Evolutionary conservation across 2,113 vertebrate genomes (phyloP).

Genomic region (Recurvirostra avosetta): DNA sequence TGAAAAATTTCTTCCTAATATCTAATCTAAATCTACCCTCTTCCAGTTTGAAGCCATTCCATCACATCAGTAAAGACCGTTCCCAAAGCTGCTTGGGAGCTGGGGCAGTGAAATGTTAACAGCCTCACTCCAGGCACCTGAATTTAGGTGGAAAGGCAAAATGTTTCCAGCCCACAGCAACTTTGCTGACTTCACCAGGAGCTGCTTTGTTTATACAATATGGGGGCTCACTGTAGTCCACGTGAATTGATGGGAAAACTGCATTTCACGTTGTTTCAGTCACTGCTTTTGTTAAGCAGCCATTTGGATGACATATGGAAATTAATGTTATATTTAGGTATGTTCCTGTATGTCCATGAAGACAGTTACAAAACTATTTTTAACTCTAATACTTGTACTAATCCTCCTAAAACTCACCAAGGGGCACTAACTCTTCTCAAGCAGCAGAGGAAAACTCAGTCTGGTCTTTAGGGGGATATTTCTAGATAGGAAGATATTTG

Average conservation of each 20-base stretch:
- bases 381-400: constrained; percentile 14
- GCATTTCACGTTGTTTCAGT: not conserved
- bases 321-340: constrained; percentile 40
- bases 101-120: not conserved
- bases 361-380: constrained; percentile 36
- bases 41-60: too few relatives aligned
- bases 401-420: constrained; percentile 41
- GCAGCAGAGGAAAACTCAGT: not conserved
- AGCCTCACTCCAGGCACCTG: not conserved
- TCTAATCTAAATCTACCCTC: too few relatives aligned
- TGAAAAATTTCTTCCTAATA: too few relatives aligned
- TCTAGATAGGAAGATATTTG: not conserved
- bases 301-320: constrained; percentile 44
- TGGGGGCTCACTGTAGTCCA: not conserved
- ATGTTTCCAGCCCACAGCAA: not conserved
- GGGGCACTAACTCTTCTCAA: constrained; percentile 31
- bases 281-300: constrained; percentile 22
- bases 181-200: not conserved
- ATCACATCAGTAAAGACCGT: not conserved
- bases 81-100: not conserved
- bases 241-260: not conserved
- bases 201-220: not conserved
- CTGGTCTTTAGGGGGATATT: not conserved
- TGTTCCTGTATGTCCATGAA: not conserved
- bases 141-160: not conserved